These are phyloP conservation scores for Catharus fuscescens DNA, from an alignment of 2,113 vertebrate species.

Conservation along the genomic window DNA sequence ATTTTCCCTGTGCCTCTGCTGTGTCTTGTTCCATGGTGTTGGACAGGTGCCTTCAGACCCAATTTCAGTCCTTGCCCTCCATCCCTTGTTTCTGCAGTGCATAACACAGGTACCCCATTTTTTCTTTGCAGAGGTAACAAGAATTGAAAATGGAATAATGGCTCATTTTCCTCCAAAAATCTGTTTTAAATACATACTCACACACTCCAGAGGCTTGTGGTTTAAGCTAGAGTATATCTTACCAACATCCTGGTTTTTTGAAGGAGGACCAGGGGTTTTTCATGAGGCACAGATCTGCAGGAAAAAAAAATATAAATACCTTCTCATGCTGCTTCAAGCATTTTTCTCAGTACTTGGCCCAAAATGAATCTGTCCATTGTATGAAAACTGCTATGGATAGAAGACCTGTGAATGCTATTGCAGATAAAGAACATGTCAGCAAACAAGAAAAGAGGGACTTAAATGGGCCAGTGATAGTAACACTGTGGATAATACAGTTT, in stretches of 20 bases:
- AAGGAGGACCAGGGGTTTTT: neutral
- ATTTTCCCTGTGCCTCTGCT: neutral
- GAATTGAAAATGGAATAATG: neutral
- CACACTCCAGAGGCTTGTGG: neutral
- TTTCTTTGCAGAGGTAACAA: neutral
- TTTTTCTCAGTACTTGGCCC: neutral
- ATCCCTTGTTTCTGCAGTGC: neutral
- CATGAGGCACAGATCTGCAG: neutral
- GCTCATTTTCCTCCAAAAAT: neutral
- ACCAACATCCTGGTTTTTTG: neutral
- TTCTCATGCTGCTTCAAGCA: neutral
- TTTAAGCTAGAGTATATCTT: neutral
- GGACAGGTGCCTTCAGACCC: neutral
- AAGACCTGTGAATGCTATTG: neutral
- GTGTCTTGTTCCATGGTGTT: neutral
- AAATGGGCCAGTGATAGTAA: neutral
- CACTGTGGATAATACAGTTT: neutral
- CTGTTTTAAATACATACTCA: neutral
- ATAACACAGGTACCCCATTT: neutral
- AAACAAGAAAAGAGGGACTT: neutral
- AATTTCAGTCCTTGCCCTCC: neutral
- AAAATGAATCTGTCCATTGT: neutral
- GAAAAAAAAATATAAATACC: neutral
- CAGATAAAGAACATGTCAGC: neutral
- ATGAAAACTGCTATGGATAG: neutral